Evolutionary conservation across 1,140 invertebrate genomes (phyloP).

Genomic region (Harlomillsia oculata): DNA sequence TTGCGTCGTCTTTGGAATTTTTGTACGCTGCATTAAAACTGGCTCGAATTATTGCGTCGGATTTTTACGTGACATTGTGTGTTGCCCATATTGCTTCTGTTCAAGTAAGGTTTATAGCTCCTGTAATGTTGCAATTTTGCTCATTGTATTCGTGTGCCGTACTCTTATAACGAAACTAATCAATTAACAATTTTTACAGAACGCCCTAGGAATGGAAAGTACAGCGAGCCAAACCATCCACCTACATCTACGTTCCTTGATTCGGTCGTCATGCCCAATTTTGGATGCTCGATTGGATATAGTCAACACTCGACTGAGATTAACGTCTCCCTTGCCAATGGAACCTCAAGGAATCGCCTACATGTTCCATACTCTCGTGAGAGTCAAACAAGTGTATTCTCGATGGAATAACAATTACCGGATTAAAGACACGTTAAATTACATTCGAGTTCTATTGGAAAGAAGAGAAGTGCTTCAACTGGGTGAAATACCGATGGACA

Average conservation of each 20-base stretch:
- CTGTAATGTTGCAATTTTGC: background rate
- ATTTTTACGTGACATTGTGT: conserved; percentile 25
- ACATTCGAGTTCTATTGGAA: too few relatives aligned
- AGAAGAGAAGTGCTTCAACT: too few relatives aligned
- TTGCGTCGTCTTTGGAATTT: conserved; percentile 12
- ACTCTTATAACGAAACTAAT: background rate
- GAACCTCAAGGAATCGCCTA: too few relatives aligned
- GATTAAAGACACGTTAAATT: too few relatives aligned
- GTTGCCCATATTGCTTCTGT: conserved; percentile 21
- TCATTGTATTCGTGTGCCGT: background rate
- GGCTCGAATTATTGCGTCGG: conserved; percentile 12
- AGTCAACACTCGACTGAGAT: conserved; percentile 3
- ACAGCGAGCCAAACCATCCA: conserved; percentile 17
- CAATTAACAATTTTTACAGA: conserved; percentile 9
- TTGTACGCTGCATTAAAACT: conserved; percentile 28
- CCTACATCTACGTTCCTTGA: conserved; percentile 16
- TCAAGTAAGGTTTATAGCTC: conserved; percentile 13
- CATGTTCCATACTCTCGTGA: too few relatives aligned
- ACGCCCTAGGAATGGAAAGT: conserved; percentile 18
- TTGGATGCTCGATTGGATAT: conserved; percentile 15
- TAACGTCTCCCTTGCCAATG: background rate
- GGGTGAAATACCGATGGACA: too few relatives aligned
- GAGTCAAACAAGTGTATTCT: too few relatives aligned
- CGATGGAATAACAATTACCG: too few relatives aligned
- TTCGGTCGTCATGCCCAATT: conserved; percentile 16